These are phyloP conservation scores for Microplitis manilae DNA, from an alignment of 2,888 invertebrate species.

Conservation along the genomic window DNA sequence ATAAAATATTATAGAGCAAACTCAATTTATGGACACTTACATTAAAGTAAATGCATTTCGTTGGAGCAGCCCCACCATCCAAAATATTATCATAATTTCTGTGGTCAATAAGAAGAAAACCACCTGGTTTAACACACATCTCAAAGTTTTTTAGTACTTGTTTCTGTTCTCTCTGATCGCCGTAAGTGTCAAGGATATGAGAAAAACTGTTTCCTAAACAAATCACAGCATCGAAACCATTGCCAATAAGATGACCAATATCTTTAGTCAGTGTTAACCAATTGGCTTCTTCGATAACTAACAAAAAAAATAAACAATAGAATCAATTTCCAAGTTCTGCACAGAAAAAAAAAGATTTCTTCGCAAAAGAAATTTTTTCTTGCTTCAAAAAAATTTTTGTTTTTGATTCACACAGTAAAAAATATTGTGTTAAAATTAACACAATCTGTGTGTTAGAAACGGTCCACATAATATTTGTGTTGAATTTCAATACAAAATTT, in stretches of 20 bases:
- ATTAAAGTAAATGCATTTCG: constrained; percentile 91
- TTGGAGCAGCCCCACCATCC: constrained; percentile 82
- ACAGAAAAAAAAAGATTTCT: too few relatives aligned
- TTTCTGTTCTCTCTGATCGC: constrained; percentile 86
- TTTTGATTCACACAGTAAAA: too few relatives aligned
- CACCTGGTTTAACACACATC: constrained; percentile 87
- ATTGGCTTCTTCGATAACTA: constrained; percentile 93
- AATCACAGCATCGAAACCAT: constrained; percentile 89
- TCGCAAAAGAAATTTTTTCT: too few relatives aligned
- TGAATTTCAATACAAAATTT: too few relatives aligned
- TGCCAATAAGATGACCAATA: constrained; percentile 76
- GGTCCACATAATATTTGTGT: too few relatives aligned
- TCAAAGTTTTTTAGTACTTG: constrained; percentile 86
- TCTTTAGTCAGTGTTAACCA: constrained; percentile 88
- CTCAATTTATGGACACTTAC: constrained; percentile 74
- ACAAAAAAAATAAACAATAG: constrained; percentile 3
- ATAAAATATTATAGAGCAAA: neutral
- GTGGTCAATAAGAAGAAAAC: constrained; percentile 88
- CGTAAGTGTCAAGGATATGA: constrained; percentile 85
- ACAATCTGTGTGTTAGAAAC: too few relatives aligned
- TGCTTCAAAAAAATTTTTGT: too few relatives aligned
- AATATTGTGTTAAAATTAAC: too few relatives aligned
- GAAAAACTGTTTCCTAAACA: constrained; percentile 94
- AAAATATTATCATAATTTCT: constrained; percentile 91
- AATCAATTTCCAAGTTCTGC: too few relatives aligned